These are phyloP conservation scores for Percopsis transmontana DNA, from an alignment of 2,113 vertebrate species.

Conservation along the genomic window DNA sequence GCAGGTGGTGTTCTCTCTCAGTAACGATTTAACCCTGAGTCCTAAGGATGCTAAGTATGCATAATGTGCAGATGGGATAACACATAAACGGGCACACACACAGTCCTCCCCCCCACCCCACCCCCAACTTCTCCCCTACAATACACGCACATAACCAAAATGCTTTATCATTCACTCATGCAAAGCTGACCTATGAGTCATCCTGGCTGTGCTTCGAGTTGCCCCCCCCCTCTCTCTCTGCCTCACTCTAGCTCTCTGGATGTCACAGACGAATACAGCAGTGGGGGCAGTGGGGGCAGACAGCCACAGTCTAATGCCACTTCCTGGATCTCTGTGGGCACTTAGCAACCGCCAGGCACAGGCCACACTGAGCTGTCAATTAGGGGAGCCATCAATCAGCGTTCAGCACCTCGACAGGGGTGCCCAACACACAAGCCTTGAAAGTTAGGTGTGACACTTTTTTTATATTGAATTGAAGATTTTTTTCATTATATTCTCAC, in stretches of 20 bases:
- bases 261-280: slow-evolving; percentile 53
- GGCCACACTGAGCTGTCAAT: slow-evolving; percentile 53
- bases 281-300: slow-evolving; percentile 44
- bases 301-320: slow-evolving; percentile 57
- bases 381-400: slow-evolving; percentile 47
- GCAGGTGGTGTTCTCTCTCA: slow-evolving; percentile 12
- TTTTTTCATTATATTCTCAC: no score
- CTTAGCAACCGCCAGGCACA: slow-evolving; percentile 63
- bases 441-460: background rate
- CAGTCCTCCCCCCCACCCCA: background rate
- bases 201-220: slow-evolving; percentile 44
- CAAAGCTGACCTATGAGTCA: slow-evolving; percentile 77
- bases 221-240: background rate
- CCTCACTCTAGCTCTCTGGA: slow-evolving; percentile 24
- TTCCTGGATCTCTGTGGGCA: slow-evolving; percentile 67
- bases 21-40: slow-evolving; percentile 23
- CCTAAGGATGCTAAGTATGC: slow-evolving; percentile 38
- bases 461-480: no score
- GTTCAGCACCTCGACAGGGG: background rate
- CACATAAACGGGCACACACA: background rate
- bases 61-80: slow-evolving; percentile 11
- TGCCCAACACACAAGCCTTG: slow-evolving; percentile 21
- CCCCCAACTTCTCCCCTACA: background rate
- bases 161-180: slow-evolving; percentile 27
- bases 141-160: slow-evolving; percentile 13